Evolutionary conservation across 2,113 vertebrate genomes (phyloP).

Genomic region (Phodopus roborovskii): DNA sequence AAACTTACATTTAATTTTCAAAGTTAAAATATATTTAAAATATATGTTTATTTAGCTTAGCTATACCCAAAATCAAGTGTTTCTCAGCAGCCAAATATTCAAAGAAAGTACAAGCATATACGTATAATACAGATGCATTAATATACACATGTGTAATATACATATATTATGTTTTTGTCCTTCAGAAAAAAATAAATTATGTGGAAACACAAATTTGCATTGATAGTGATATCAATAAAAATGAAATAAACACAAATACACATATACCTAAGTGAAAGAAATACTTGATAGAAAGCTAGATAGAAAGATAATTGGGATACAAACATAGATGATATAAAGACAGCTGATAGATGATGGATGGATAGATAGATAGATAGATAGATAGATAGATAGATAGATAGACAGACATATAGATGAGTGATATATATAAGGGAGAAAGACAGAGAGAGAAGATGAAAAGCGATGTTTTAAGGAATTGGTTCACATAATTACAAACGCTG

Average conservation of each 20-base stretch:
- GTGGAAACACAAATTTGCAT: neutral
- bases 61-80: no score
- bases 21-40: no score
- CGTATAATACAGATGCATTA: no score
- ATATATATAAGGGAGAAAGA: neutral
- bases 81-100: no score
- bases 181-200: neutral
- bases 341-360: neutral
- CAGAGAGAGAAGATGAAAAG: neutral
- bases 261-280: neutral
- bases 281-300: neutral
- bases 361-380: neutral
- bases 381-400: neutral
- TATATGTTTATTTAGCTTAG: no score
- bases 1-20: no score
- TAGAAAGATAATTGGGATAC: neutral
- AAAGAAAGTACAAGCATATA: no score
- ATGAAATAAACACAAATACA: neutral
- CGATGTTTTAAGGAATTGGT: neutral
- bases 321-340: neutral
- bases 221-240: neutral
- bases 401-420: neutral
- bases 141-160: no score
- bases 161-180: neutral
- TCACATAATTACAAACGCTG: neutral